These are phyloP conservation scores for Lasioglossum morio DNA, from an alignment of 2,888 invertebrate genomes.

Conservation along the genomic window DNA sequence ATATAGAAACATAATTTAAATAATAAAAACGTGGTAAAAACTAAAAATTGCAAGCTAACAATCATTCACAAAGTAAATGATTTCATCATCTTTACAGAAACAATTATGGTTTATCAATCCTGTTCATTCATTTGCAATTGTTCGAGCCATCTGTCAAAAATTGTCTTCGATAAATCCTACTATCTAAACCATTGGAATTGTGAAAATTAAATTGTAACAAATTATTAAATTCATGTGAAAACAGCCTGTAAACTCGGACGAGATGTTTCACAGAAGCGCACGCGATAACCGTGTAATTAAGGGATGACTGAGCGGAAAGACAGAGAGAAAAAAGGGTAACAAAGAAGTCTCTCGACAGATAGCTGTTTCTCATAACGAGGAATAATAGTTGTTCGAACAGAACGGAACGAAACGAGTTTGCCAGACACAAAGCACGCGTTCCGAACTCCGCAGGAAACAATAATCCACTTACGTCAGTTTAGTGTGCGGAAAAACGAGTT, in stretches of 20 bases:
- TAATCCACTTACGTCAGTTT: constrained; percentile 64
- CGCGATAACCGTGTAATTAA: background rate
- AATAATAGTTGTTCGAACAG: constrained; percentile 43
- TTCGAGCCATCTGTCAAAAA: too few species aligned
- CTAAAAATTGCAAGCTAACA: too few species aligned
- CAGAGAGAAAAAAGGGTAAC: background rate
- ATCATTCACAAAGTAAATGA: too few species aligned
- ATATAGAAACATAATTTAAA: too few species aligned
- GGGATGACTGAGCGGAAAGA: background rate
- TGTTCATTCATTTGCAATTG: too few species aligned
- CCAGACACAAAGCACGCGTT: constrained; percentile 41
- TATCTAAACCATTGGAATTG: background rate
- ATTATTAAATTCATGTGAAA: background rate
- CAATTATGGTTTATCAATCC: too few species aligned
- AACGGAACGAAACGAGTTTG: constrained; percentile 41
- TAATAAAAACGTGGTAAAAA: too few species aligned
- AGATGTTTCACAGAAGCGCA: background rate
- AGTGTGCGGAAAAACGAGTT: constrained; percentile 51
- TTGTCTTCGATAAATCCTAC: too few species aligned
- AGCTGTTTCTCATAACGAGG: constrained; percentile 44
- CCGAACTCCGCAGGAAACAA: constrained; percentile 50
- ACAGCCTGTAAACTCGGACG: background rate
- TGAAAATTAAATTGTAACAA: background rate
- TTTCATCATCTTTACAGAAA: too few species aligned
- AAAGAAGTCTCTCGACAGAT: background rate